These are phyloP conservation scores for Ptychoptera contaminata DNA, from an alignment of 2,888 invertebrate genomes.

Conservation along the genomic window DNA sequence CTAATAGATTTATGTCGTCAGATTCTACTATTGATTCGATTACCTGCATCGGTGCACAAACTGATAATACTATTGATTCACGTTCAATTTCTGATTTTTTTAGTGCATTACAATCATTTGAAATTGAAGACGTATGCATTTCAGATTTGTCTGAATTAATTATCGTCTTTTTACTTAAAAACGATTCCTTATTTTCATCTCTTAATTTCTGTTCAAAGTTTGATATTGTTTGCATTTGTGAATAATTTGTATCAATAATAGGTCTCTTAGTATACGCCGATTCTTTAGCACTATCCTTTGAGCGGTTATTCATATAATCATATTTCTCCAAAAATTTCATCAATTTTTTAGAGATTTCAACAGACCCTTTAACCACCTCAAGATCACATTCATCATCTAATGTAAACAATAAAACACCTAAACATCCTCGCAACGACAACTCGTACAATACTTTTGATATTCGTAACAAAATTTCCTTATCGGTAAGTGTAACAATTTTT, in stretches of 20 bases:
- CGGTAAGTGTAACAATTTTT: conserved; percentile 60
- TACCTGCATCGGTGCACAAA: conserved; percentile 31
- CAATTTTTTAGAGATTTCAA: conserved; percentile 32
- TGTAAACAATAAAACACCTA: conserved; percentile 50
- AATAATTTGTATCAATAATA: conserved; percentile 12
- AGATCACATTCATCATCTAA: conserved; percentile 56
- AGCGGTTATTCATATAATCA: conserved; percentile 28
- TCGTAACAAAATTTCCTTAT: conserved; percentile 37
- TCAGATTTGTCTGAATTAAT: background rate
- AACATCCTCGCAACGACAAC: conserved; percentile 49
- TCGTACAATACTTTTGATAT: conserved; percentile 49
- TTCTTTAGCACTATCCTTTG: conserved; percentile 11
- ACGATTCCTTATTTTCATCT: too few relatives aligned
- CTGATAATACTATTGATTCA: too few relatives aligned
- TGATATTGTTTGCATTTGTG: background rate
- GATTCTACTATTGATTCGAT: conserved; percentile 49
- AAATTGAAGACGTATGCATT: conserved; percentile 8
- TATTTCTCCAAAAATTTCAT: conserved; percentile 38
- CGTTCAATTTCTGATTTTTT: conserved; percentile 18
- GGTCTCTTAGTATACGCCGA: conserved; percentile 6
- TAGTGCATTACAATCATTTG: conserved; percentile 1
- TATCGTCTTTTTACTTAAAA: background rate
- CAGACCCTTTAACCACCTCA: conserved; percentile 48
- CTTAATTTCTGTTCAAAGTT: background rate
- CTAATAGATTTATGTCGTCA: conserved; percentile 43